phyloP scores from a whole-genome alignment of 2,113 vertebrate species.

The Rhynchomys soricoides region DNA sequence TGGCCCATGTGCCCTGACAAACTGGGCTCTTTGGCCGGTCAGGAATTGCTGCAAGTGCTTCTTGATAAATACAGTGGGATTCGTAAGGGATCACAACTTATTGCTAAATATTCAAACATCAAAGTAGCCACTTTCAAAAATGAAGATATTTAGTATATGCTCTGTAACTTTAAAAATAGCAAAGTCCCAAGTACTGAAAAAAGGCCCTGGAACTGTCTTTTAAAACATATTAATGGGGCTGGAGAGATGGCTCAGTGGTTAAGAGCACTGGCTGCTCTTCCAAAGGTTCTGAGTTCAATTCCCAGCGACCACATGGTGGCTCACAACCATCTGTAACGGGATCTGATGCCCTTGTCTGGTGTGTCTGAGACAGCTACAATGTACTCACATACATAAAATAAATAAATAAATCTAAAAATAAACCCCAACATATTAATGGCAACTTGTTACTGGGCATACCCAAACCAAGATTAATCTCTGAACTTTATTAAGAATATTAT shows the following conservation, averaged over 20 bases:
- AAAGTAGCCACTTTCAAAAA: slow-evolving; percentile 30
- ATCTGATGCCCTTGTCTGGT: too few species aligned
- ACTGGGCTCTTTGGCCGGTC: not conserved
- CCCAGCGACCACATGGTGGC: too few species aligned
- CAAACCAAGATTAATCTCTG: slow-evolving; percentile 29
- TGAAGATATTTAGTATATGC: slow-evolving; percentile 23
- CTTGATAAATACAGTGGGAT: not conserved
- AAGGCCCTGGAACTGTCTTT: not conserved
- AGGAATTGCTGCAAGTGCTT: not conserved
- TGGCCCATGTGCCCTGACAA: not conserved
- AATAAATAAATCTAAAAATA: too few species aligned
- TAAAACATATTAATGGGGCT: slow-evolving; percentile 41
- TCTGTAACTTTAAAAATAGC: not conserved
- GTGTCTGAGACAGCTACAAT: too few species aligned
- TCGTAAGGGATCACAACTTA: not conserved
- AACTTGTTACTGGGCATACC: not conserved
- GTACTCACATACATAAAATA: too few species aligned
- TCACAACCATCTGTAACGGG: too few species aligned
- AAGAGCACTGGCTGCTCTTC: too few species aligned
- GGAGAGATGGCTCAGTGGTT: too few species aligned
- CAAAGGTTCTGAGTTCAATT: too few species aligned
- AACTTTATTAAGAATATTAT: slow-evolving; percentile 35
- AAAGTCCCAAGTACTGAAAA: slow-evolving; percentile 3
- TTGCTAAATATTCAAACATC: slow-evolving; percentile 2
- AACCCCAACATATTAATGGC: not conserved